Evolutionary conservation across 2,113 vertebrate species (phyloP), one percentile per base, ranked within the genome.

Genomic region (Halichoeres trimaculatus): DNA sequence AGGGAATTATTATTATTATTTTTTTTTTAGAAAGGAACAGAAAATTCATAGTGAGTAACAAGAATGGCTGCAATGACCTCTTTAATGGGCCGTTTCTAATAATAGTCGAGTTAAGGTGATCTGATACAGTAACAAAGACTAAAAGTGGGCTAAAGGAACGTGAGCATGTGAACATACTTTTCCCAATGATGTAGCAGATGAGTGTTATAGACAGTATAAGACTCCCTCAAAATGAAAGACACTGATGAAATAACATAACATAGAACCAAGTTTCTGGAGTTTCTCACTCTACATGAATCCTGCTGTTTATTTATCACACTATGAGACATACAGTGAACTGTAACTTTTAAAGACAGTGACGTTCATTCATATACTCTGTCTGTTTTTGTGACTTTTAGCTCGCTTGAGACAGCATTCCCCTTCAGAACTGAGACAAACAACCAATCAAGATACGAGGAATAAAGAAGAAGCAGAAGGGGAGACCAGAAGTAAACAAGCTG

Each of bases 1-100:
- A 34, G 55, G 34, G 22, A 34, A 26, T 34, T 5, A 55, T 26
- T n/a, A n/a, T n/a, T n/a, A n/a, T n/a, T n/a, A n/a, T n/a, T n/a
- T n/a, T 43, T 73, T 53, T 75, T 78, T 78, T 67, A 64, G 55
- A 71, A 52, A 73, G 36, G 20, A 7, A 55, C 19, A 11, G 43
- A 10, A 20, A 23, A 48, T 48, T 23, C 43, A 10, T 41, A 1
- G 17, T 38, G 16, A 22, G 14, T 23, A 40, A 45, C 5, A 51
- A 22, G 2, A n/a, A 4, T 16, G 12, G 2, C 30, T 41, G n/a
- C 20, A 19, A 41, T 23, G 43, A 36, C 48, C 40, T 51, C 23
- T 65, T 50, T 51, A 55, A 38, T 3, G 24, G 36, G 34, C 11
- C 17, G 10, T 22, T 1, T 66, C 8, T 24, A 35, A 30, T 58